These are phyloP conservation scores for Blera fallax DNA, from an alignment of 2,888 invertebrate species.

Conservation along the genomic window DNA sequence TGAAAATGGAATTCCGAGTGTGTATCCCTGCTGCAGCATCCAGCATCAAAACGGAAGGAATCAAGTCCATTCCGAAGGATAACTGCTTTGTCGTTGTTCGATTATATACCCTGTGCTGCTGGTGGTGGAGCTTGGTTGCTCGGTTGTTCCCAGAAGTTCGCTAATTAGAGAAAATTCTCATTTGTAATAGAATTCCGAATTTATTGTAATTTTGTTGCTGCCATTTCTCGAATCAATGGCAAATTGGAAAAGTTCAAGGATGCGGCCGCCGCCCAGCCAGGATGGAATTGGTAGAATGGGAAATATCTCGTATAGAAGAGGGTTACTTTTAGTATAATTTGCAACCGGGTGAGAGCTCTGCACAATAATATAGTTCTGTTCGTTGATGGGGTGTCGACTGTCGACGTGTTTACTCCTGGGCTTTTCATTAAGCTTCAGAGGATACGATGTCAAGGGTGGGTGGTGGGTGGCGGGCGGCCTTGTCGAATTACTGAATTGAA, in stretches of 20 bases:
- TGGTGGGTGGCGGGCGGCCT: neutral
- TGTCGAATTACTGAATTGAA: constrained; percentile 21
- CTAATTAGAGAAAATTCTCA: constrained; percentile 72
- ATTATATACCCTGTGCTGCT: constrained; percentile 29
- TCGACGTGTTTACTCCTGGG: constrained; percentile 20
- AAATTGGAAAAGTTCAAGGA: constrained; percentile 72
- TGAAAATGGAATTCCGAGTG: constrained; percentile 57
- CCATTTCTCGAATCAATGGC: constrained; percentile 69
- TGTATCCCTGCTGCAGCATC: constrained; percentile 33
- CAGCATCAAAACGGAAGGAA: constrained; percentile 54
- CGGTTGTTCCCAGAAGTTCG: constrained; percentile 49
- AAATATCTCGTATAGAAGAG: neutral
- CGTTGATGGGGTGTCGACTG: constrained; percentile 24
- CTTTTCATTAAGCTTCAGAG: constrained; percentile 40
- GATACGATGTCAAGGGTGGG: neutral
- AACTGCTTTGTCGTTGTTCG: constrained; percentile 63
- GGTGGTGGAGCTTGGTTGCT: neutral
- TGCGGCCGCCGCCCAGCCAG: no score
- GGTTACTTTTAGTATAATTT: constrained; percentile 34
- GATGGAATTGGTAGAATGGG: neutral
- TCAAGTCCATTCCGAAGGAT: constrained; percentile 66
- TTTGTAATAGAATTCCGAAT: constrained; percentile 69
- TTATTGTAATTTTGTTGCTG: constrained; percentile 71
- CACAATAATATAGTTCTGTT: neutral
- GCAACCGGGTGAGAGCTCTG: constrained; percentile 13